These are phyloP conservation scores for Venustaconcha ellipsiformis DNA, from an alignment of 1,140 invertebrate genomes.

Conservation along the genomic window DNA sequence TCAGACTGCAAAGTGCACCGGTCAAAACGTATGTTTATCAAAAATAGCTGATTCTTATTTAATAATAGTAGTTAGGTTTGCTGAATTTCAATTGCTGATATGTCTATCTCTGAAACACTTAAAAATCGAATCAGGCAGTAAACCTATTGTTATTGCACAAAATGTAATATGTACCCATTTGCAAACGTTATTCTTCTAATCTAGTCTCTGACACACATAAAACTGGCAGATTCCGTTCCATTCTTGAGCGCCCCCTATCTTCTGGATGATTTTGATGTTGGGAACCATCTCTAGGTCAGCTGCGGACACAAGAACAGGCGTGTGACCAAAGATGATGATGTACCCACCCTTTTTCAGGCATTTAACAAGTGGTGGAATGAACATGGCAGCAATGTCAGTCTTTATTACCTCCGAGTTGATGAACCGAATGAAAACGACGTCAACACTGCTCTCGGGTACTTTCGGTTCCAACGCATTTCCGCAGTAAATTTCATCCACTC, in stretches of 20 bases:
- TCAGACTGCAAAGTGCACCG: no score
- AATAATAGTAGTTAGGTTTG: no score
- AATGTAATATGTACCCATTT: no score
- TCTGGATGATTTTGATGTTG: constrained; percentile 32
- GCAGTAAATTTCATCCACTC: constrained; percentile 47
- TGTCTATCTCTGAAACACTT: no score
- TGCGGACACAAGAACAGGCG: constrained; percentile 43
- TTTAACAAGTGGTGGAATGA: constrained; percentile 34
- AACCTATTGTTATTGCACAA: no score
- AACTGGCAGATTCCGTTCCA: constrained; percentile 51
- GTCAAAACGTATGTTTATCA: no score
- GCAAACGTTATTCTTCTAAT: background rate
- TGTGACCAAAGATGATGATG: constrained; percentile 50
- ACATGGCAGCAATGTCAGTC: constrained; percentile 25
- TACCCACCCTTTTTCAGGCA: constrained; percentile 41
- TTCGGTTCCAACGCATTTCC: constrained; percentile 44
- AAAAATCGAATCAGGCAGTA: no score
- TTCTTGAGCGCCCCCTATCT: constrained; percentile 39
- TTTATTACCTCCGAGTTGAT: constrained; percentile 52
- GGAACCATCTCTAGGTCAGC: constrained; percentile 41
- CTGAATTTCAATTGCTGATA: no score
- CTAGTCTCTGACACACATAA: constrained; percentile 37
- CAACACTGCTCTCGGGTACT: constrained; percentile 33
- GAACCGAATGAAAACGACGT: constrained; percentile 47
- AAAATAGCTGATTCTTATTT: no score